Evolutionary conservation across 2,888 invertebrate genomes (phyloP).

Genomic region (Caenorhabditis virilis): DNA sequence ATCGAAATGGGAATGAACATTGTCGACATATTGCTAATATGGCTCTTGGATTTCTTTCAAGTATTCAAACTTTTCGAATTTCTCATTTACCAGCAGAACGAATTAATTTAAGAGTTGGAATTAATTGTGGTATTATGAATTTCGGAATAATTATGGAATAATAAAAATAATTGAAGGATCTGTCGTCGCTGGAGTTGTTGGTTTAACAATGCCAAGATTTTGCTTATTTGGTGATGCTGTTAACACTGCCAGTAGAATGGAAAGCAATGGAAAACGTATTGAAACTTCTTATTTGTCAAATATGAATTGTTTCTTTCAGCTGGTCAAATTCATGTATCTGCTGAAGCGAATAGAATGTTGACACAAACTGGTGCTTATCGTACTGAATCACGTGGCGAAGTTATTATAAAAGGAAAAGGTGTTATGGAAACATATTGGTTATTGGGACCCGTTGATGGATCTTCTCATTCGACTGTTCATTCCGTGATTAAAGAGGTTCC

Average conservation of each 20-base stretch:
- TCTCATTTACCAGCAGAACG: constrained; percentile 49
- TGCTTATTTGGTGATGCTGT: constrained; percentile 60
- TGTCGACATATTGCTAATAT: constrained; percentile 45
- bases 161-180: constrained; percentile 19
- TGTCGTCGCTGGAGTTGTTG: constrained; percentile 55
- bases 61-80: constrained; percentile 42
- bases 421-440: constrained; percentile 64
- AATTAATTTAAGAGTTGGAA: constrained; percentile 53
- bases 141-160: not conserved
- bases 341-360: constrained; percentile 52
- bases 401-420: constrained; percentile 58
- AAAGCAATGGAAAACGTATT: constrained; percentile 37
- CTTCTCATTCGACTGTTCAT: no score
- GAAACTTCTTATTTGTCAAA: not conserved
- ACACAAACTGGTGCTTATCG: constrained; percentile 53
- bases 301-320: constrained; percentile 32
- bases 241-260: constrained; percentile 59
- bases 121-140: constrained; percentile 39
- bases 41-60: constrained; percentile 36
- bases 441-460: not conserved
- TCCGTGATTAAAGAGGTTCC: no score
- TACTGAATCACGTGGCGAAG: constrained; percentile 60
- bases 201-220: constrained; percentile 57
- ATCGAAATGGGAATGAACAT: constrained; percentile 54
- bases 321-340: constrained; percentile 59